Percentiles rank a stretch among this genome's conserved stretches.
These are phyloP conservation scores for Idaea dimidiata DNA, from an alignment of 2,888 invertebrate species.

Conservation along the genomic window DNA sequence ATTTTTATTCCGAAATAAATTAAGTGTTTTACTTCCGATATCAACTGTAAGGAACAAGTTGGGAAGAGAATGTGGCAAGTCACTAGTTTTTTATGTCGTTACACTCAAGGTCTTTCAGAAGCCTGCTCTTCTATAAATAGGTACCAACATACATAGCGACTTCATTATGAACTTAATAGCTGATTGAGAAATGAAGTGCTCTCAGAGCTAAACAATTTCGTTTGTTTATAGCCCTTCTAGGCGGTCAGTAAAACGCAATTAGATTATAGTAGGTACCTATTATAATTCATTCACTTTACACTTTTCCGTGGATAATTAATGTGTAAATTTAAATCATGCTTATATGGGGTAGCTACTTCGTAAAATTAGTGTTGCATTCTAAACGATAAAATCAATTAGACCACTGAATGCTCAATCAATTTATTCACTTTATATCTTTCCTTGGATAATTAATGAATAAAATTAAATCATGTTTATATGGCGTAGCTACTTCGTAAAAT, in stretches of 20 bases:
- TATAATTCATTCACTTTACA: too few relatives aligned
- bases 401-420: not conserved
- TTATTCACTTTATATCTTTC: too few relatives aligned
- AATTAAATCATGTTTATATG: too few relatives aligned
- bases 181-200: not conserved
- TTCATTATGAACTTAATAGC: not conserved
- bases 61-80: constrained; percentile 55
- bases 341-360: too few relatives aligned
- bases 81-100: constrained; percentile 47
- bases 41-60: constrained; percentile 29
- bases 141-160: not conserved
- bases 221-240: not conserved
- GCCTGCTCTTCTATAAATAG: constrained; percentile 16
- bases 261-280: not conserved
- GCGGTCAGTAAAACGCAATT: not conserved
- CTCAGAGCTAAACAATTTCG: not conserved
- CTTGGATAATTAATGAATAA: too few relatives aligned
- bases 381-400: too few relatives aligned
- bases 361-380: too few relatives aligned
- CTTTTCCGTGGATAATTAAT: too few relatives aligned
- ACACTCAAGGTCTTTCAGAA: constrained; percentile 51
- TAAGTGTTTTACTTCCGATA: constrained; percentile 37
- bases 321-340: too few relatives aligned
- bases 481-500: too few relatives aligned
- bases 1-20: constrained; percentile 5